Conservation (phyloP, 1,140 invertebrate species). For the Pemphigus obesinymphae region DNA sequence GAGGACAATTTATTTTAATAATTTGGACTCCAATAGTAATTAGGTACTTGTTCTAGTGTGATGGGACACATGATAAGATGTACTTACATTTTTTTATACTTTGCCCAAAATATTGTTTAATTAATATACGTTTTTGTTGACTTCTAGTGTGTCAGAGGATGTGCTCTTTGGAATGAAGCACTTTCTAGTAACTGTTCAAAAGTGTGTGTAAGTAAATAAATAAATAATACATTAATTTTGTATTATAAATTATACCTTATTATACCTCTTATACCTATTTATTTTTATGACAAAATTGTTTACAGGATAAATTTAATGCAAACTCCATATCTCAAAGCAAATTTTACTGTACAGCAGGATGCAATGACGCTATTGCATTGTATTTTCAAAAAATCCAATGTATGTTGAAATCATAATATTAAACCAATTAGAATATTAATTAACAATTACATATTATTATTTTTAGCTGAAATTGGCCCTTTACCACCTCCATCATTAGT, state of each 20-base stretch:
- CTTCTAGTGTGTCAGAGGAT: constrained; percentile 66
- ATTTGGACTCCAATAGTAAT: no score
- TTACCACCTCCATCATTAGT: constrained; percentile 70
- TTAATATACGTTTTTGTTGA: no score
- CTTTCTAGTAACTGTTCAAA: constrained; percentile 62
- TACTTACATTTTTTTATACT: background rate
- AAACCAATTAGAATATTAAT: background rate
- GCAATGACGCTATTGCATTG: constrained; percentile 68
- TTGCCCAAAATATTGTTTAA: background rate
- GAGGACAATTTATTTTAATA: no score
- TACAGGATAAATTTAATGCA: constrained; percentile 63
- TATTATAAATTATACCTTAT: background rate
- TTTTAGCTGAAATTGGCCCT: constrained; percentile 61
- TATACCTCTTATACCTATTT: no score
- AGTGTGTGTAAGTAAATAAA: constrained; percentile 63
- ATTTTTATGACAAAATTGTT: no score
- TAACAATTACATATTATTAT: constrained; percentile 38
- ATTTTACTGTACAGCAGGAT: constrained; percentile 73
- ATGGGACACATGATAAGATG: no score
- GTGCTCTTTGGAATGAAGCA: constrained; percentile 63
- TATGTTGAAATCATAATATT: constrained; percentile 48
- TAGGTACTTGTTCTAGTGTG: no score
- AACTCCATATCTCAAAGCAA: constrained; percentile 63
- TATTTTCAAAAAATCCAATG: constrained; percentile 69
- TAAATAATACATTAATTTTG: constrained; percentile 2